These are phyloP conservation scores for Xiphydria camelus DNA, from an alignment of 2,888 invertebrate species.

Conservation along the genomic window DNA sequence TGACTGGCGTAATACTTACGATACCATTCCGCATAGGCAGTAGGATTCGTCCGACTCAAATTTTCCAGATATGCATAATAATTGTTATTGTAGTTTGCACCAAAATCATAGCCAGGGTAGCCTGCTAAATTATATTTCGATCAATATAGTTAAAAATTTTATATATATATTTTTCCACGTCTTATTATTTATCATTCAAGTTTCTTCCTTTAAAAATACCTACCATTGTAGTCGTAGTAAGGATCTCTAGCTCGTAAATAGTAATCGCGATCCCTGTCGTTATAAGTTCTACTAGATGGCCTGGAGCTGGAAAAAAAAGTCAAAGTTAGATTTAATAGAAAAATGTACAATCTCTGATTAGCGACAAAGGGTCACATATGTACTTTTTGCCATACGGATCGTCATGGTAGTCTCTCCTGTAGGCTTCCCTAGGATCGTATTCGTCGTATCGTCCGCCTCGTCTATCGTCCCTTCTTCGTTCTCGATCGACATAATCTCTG, in stretches of 20 bases:
- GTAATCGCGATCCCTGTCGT: conserved; percentile 52
- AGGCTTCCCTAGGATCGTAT: conserved; percentile 46
- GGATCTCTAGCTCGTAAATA: conserved; percentile 48
- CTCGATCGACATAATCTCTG: conserved; percentile 46
- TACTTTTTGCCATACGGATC: conserved; percentile 51
- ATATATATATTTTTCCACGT: too few species aligned
- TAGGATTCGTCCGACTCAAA: conserved; percentile 75
- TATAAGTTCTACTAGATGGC: conserved; percentile 55
- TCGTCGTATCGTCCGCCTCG: conserved; percentile 49
- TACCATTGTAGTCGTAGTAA: conserved; percentile 50
- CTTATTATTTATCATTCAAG: too few species aligned
- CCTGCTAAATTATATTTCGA: too few species aligned
- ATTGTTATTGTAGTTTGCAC: conserved; percentile 45
- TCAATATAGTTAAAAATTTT: too few species aligned
- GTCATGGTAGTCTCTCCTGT: conserved; percentile 49
- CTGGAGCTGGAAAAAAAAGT: conserved; percentile 41
- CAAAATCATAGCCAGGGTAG: conserved; percentile 47
- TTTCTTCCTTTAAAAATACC: too few species aligned
- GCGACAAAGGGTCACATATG: background rate
- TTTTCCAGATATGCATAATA: conserved; percentile 78
- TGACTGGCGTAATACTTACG: conserved; percentile 68
- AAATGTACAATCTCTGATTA: background rate
- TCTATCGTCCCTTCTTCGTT: conserved; percentile 49
- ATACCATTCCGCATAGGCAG: conserved; percentile 79
- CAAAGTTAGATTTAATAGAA: background rate